A percentile compares a stretch with the other conserved stretches of the same genome.
phyloP scores from a whole-genome alignment of 92 coral and sea anemone species.

The Palythoa caribaeorum region DNA sequence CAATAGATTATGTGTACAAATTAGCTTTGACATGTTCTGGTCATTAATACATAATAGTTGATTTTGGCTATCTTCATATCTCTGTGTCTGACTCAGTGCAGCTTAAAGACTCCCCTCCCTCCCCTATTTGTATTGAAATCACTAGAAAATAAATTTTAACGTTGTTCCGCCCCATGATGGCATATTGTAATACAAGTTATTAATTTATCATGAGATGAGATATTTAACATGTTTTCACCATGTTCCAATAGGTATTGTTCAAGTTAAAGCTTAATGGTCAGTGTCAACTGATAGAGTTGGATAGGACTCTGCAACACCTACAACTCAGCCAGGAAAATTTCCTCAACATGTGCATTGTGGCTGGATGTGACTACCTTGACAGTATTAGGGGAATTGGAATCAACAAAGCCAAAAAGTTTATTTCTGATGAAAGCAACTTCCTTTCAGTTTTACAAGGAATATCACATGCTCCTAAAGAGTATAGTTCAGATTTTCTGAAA shows the following conservation, averaged over 20 bases:
- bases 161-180: no score
- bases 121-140: no score
- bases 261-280: background rate
- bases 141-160: no score
- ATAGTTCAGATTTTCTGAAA: conserved; percentile 24
- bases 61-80: no score
- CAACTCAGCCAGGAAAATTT: background rate
- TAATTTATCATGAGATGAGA: background rate
- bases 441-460: background rate
- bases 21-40: no score
- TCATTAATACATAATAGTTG: no score
- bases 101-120: no score
- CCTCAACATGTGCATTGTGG: conserved; percentile 27
- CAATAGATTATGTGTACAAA: no score
- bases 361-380: conserved; percentile 39
- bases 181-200: background rate
- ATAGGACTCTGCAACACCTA: background rate
- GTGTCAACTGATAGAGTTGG: background rate
- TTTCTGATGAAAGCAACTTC: background rate
- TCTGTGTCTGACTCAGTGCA: no score
- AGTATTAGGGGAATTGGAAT: conserved; percentile 43
- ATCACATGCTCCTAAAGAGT: conserved; percentile 16
- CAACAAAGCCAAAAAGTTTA: conserved; percentile 13
- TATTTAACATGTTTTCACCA: background rate
- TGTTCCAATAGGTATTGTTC: background rate